A percentile compares a stretch with the other conserved stretches of the same genome.
Evolutionary conservation across 1,140 invertebrate genomes (phyloP).

Genomic region (Varroa destructor): DNA sequence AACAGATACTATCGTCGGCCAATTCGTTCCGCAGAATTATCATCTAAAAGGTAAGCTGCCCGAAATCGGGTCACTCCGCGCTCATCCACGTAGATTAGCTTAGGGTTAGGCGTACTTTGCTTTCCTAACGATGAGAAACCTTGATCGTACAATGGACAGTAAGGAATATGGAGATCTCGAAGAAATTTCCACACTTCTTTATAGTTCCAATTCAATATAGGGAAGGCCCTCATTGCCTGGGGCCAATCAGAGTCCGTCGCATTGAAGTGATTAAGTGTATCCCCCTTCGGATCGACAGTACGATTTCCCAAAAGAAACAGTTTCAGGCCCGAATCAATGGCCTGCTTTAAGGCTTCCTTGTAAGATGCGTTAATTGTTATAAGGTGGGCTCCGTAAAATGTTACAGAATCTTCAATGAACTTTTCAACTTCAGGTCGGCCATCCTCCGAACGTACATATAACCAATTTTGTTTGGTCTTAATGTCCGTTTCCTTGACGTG

Average conservation of each 20-base stretch:
- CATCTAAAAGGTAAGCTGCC: constrained; percentile 60
- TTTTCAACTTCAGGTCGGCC: constrained; percentile 18
- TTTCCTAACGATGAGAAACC: constrained; percentile 46
- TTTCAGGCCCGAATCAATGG: constrained; percentile 4
- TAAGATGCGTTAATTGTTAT: background rate
- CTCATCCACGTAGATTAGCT: constrained; percentile 46
- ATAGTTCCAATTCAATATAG: constrained; percentile 77
- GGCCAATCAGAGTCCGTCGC: constrained; percentile 73
- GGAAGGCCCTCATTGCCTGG: constrained; percentile 66
- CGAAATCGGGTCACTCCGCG: constrained; percentile 47
- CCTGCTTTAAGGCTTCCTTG: background rate
- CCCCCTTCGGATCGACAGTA: constrained; percentile 17
- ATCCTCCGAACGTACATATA: constrained; percentile 4
- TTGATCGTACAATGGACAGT: constrained; percentile 72
- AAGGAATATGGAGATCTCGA: constrained; percentile 58
- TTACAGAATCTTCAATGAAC: constrained; percentile 1
- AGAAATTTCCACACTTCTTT: constrained; percentile 77
- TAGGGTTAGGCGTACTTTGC: constrained; percentile 51
- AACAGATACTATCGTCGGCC: constrained; percentile 45
- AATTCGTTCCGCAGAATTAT: constrained; percentile 54
- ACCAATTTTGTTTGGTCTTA: constrained; percentile 36
- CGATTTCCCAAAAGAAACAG: constrained; percentile 22
- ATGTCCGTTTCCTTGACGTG: constrained; percentile 41
- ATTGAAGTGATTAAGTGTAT: constrained; percentile 31
- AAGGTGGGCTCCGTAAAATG: background rate